Evolutionary conservation across 37 sponge, comb jelly and placozoan genomes (phyloP), one percentile per base, ranked within the genome.

Genomic region (Crambe crambe): DNA sequence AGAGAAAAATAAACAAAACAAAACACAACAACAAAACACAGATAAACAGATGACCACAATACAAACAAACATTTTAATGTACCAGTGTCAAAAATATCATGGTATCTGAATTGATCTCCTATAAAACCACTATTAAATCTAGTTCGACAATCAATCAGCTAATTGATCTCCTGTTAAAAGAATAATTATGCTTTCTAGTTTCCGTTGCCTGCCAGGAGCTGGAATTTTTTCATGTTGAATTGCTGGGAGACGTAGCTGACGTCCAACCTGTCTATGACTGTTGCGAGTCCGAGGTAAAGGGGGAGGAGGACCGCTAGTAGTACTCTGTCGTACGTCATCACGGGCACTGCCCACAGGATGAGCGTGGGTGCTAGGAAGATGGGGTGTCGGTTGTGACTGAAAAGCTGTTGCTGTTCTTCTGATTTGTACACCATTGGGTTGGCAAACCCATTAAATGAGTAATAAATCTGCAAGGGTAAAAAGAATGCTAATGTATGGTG

Each of bases 311-410:
- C 59, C 17, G 83, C 89, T 1, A 93, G 57, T 1, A 89, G 76
- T 9, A 93, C 38, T 4, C 93, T 63, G 71, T 93, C 93, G 58
- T 75, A 78, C 27, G 85, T 85, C 93, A 92, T 92, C 23, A 54
- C 60, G 0, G 89, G 86, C 17, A 85, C 86, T 12, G 83, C 82
- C 86, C 89, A 85, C 37, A 88, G 54, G 54, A 93, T 59, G 51
- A 85, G 26, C 6, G 59, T 36, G 27, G 86, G 86, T 32, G 58
- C 73, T 25, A 83, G 61, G 78, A 85, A 66, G 21, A 89, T 32
- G 21, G 93, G 93, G 58, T 93, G 93, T 9, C 93, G 72, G 59
- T 71, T 79, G 71, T 89, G 78, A 32, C 35, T 12, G n/a, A 80
- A 75, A 21, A 93, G 71, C n/a, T 35, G 66, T 51, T 74, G 82